Percentiles rank a stretch among this genome's conserved stretches.
Evolutionary conservation across 1,140 invertebrate genomes (phyloP).

Genomic region (Drosophila jambulina): DNA sequence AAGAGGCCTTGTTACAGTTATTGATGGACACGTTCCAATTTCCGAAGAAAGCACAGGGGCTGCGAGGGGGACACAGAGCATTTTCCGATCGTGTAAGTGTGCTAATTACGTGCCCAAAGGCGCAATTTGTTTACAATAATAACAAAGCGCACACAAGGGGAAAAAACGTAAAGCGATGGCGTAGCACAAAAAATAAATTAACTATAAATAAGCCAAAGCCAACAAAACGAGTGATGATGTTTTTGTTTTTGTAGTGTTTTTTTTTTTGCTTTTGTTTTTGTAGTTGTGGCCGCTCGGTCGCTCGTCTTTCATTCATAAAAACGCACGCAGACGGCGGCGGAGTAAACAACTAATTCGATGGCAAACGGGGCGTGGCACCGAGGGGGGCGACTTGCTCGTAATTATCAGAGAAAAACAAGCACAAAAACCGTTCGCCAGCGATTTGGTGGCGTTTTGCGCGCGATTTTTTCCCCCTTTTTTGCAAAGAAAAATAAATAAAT

Average conservation of each 20-base stretch:
- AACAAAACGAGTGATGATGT: constrained; percentile 30
- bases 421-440: constrained; percentile 18
- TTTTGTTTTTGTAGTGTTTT: background rate
- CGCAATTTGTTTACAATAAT: constrained; percentile 76
- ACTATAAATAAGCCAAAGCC: constrained; percentile 75
- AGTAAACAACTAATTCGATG: constrained; percentile 49
- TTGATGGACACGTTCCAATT: constrained; percentile 81
- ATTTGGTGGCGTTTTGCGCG: constrained; percentile 40
- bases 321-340: constrained; percentile 44
- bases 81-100: constrained; percentile 65
- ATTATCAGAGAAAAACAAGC: constrained; percentile 42
- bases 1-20: constrained; percentile 77
- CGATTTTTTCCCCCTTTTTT: constrained; percentile 30
- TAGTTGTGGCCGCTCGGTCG: constrained; percentile 12
- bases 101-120: constrained; percentile 81
- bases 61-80: background rate
- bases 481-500: constrained; percentile 10
- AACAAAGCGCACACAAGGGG: constrained; percentile 38
- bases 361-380: constrained; percentile 31
- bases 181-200: constrained; percentile 70
- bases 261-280: background rate
- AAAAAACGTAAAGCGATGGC: constrained; percentile 35
- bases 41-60: constrained; percentile 1
- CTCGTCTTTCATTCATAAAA: constrained; percentile 56
- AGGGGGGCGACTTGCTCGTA: constrained; percentile 45